A percentile compares a stretch with the other conserved stretches of the same genome.
Evolutionary conservation across 2,888 invertebrate genomes (phyloP).

Genomic region (Synanthedon formicaeformis): DNA sequence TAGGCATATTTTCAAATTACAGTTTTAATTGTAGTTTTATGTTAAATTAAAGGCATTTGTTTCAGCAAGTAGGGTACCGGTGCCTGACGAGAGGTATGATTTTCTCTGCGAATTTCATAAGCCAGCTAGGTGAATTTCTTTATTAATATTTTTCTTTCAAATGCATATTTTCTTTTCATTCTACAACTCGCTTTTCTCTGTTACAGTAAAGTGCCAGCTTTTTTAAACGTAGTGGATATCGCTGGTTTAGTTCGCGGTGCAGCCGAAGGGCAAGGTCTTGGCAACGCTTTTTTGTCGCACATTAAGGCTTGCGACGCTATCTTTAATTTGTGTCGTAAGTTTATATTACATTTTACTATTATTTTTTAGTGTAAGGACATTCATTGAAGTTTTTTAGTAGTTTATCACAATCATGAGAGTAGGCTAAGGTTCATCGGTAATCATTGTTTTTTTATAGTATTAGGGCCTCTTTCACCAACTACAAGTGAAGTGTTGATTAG

Average conservation of each 20-base stretch:
- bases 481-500: too few relatives aligned
- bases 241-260: slow-evolving; percentile 99
- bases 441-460: too few relatives aligned
- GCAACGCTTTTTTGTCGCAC: slow-evolving; percentile 98
- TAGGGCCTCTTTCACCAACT: too few relatives aligned
- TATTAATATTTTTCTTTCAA: neutral
- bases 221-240: slow-evolving; percentile 97
- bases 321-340: slow-evolving; percentile 96
- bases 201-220: slow-evolving; percentile 95
- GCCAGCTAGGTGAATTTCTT: slow-evolving; percentile 82
- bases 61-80: slow-evolving; percentile 92
- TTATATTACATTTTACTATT: neutral
- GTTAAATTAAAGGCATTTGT: slow-evolving; percentile 13
- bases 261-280: slow-evolving; percentile 96
- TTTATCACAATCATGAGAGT: too few relatives aligned
- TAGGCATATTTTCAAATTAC: slow-evolving; percentile 14
- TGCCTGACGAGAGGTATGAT: slow-evolving; percentile 94
- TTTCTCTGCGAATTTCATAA: slow-evolving; percentile 94
- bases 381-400: too few relatives aligned
- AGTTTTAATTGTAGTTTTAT: slow-evolving; percentile 18
- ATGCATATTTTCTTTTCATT: slow-evolving; percentile 1
- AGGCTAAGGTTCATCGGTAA: too few relatives aligned
- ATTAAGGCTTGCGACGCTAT: slow-evolving; percentile 99
- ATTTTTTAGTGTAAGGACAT: too few relatives aligned
- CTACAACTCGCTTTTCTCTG: too few relatives aligned